These are phyloP conservation scores for Cyanistes caeruleus DNA, from an alignment of 2,113 vertebrate genomes.

Conservation along the genomic window DNA sequence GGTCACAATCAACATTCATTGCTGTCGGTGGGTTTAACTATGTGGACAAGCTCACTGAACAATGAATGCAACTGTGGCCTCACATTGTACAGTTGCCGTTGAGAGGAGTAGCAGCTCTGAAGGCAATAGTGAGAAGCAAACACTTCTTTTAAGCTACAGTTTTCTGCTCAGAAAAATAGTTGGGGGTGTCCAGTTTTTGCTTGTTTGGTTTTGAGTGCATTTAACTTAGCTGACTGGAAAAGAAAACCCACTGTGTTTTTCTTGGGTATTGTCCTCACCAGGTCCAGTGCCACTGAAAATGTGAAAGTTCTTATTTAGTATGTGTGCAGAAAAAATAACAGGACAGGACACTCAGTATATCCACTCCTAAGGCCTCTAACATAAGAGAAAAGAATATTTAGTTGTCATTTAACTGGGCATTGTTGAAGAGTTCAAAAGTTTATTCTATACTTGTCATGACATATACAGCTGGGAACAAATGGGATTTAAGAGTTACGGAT, in stretches of 20 bases:
- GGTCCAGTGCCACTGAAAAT: neutral
- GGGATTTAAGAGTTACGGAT: neutral
- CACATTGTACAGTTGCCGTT: slow-evolving; percentile 73
- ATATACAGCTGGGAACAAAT: neutral
- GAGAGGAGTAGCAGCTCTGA: neutral
- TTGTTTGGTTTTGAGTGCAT: neutral
- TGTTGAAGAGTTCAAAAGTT: neutral
- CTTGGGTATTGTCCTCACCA: neutral
- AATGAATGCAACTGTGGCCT: slow-evolving; percentile 99
- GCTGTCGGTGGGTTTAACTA: slow-evolving; percentile 99
- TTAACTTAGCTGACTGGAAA: neutral
- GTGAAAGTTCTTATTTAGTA: neutral
- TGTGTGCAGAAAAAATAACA: neutral
- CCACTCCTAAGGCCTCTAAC: neutral
- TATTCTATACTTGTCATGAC: neutral
- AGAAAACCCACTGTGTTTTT: neutral
- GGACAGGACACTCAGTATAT: neutral
- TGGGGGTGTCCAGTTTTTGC: neutral
- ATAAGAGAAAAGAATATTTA: neutral
- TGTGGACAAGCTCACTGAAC: slow-evolving; percentile 98
- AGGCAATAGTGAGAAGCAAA: neutral
- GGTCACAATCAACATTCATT: slow-evolving; percentile 99
- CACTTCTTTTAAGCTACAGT: neutral
- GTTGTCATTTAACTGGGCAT: neutral
- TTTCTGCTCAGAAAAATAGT: neutral